phyloP scores from a whole-genome alignment of 2,888 invertebrate species.

The Watsonalla cultraria region DNA sequence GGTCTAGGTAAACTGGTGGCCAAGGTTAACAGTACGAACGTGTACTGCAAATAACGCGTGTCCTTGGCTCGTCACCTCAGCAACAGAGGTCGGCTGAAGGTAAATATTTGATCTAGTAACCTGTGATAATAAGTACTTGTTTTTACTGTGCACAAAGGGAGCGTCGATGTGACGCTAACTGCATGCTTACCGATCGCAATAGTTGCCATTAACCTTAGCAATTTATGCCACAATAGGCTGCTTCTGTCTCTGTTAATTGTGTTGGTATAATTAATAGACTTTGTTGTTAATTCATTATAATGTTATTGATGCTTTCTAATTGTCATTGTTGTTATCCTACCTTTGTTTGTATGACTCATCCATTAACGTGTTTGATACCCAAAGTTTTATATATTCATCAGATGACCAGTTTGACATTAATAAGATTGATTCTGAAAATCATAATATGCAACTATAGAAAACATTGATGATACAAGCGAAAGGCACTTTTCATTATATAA shows the following conservation, averaged over 20 bases:
- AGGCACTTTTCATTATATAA: too few relatives aligned
- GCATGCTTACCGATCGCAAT: conserved; percentile 12
- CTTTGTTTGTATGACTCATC: not conserved
- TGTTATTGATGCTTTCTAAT: not conserved
- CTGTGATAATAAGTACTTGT: conserved; percentile 15
- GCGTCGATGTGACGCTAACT: conserved; percentile 12
- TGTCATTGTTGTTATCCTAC: conserved; percentile 1
- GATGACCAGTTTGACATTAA: too few relatives aligned
- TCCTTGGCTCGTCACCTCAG: conserved; percentile 38
- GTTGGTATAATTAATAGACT: not conserved
- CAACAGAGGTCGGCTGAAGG: conserved; percentile 34
- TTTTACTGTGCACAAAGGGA: conserved; percentile 13
- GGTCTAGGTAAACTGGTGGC: conserved; percentile 32
- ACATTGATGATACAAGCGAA: too few relatives aligned
- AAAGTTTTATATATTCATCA: too few relatives aligned
- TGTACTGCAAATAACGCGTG: conserved; percentile 31
- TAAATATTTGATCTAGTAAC: conserved; percentile 32
- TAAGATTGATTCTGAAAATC: too few relatives aligned
- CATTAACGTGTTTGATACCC: too few relatives aligned
- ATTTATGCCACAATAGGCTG: conserved; percentile 5
- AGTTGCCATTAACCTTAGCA: conserved; percentile 18
- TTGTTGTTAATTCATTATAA: not conserved
- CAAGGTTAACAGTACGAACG: conserved; percentile 24
- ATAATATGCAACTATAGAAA: too few relatives aligned
- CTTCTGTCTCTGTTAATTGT: not conserved